Evolutionary conservation across 2,888 invertebrate species (phyloP).

Genomic region (Fragum whitleyi): DNA sequence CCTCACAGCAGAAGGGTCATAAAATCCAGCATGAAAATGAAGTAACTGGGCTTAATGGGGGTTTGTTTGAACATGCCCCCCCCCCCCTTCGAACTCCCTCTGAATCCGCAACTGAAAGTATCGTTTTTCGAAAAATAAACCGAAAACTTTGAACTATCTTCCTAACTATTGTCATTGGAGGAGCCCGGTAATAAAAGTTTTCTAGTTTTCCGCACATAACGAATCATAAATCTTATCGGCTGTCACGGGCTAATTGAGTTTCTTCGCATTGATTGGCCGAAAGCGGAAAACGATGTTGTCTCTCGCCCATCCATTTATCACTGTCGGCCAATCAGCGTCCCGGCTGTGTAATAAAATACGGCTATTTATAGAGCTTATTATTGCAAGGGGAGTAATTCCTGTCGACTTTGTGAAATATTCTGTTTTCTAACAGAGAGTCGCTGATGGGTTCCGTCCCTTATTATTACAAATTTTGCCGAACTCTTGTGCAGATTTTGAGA

Average conservation of each 20-base stretch:
- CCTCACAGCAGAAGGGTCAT: no score
- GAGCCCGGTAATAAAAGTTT: slow-evolving; percentile 15
- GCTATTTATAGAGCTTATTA: slow-evolving; percentile 2
- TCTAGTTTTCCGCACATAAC: slow-evolving; percentile 12
- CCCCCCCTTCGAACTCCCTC: no score
- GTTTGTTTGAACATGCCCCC: no score
- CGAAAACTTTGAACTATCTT: neutral
- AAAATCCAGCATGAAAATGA: no score
- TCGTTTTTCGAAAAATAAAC: neutral
- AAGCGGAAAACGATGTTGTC: slow-evolving; percentile 57
- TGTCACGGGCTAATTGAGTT: slow-evolving; percentile 60
- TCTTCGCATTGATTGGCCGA: slow-evolving; percentile 64
- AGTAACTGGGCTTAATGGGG: no score
- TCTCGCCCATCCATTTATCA: slow-evolving; percentile 55
- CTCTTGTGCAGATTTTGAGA: no score
- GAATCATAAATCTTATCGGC: slow-evolving; percentile 55
- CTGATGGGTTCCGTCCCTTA: neutral
- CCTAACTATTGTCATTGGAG: neutral
- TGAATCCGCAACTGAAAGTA: no score
- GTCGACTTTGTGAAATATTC: neutral
- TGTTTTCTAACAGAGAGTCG: neutral
- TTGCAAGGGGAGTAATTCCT: slow-evolving; percentile 31
- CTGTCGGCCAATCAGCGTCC: slow-evolving; percentile 54
- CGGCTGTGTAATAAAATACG: neutral
- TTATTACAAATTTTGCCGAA: neutral